A percentile compares a stretch with the other conserved stretches of the same genome.
Evolutionary conservation across 2,888 invertebrate species (phyloP).

Genomic region (Sylvicola cinctus): DNA sequence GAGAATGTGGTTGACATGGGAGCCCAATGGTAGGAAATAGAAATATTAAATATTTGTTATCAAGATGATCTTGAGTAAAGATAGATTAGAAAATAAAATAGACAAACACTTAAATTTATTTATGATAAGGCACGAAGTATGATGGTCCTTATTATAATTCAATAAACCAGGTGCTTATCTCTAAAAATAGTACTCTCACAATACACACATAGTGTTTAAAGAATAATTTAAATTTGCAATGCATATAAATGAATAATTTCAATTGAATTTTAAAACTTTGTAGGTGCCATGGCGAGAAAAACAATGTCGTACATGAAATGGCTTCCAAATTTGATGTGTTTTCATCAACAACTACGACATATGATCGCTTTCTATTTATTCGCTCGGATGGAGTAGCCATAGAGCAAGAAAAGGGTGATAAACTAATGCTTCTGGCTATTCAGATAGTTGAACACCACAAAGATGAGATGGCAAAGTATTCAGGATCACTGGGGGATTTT

Average conservation of each 20-base stretch:
- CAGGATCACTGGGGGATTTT: conserved; percentile 20
- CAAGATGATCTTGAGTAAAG: neutral
- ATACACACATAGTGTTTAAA: too few species aligned
- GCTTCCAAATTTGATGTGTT: conserved; percentile 19
- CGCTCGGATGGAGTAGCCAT: conserved; percentile 23
- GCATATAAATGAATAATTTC: too few species aligned
- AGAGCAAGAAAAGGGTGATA: conserved; percentile 15
- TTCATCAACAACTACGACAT: conserved; percentile 14
- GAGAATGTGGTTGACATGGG: conserved; percentile 45
- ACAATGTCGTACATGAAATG: conserved; percentile 35
- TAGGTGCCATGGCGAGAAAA: conserved; percentile 46
- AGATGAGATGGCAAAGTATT: conserved; percentile 15
- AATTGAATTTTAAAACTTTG: too few species aligned
- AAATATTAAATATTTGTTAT: neutral
- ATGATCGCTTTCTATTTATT: conserved; percentile 16
- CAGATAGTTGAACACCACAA: conserved; percentile 19
- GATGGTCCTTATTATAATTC: too few species aligned
- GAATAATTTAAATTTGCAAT: too few species aligned
- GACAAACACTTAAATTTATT: too few species aligned
- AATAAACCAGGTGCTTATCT: too few species aligned
- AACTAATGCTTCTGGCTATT: conserved; percentile 20
- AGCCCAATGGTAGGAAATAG: conserved; percentile 42
- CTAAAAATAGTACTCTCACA: too few species aligned
- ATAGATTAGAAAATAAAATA: neutral
- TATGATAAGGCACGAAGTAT: too few species aligned